Evolutionary conservation across 2,888 invertebrate species (phyloP).

Genomic region (Drosophila borborema): DNA sequence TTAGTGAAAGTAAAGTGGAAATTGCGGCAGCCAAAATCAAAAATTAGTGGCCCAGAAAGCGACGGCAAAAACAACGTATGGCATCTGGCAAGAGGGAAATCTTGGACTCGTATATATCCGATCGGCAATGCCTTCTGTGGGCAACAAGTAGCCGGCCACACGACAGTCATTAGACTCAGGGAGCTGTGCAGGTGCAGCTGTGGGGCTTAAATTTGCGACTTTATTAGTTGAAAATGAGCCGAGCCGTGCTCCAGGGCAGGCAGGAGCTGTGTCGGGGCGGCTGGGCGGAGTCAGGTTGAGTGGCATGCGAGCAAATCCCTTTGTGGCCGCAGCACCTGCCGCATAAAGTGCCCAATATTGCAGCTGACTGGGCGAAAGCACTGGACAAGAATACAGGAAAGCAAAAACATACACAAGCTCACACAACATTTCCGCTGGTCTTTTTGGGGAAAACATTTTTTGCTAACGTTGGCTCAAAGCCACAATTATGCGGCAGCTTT

Average conservation of each 20-base stretch:
- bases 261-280: not conserved
- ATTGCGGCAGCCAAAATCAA: constrained; percentile 41
- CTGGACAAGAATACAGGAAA: constrained; percentile 58
- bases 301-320: constrained; percentile 50
- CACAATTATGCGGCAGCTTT: constrained; percentile 74
- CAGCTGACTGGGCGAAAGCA: constrained; percentile 60
- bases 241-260: not conserved
- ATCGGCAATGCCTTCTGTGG: constrained; percentile 9
- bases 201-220: constrained; percentile 66
- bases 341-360: constrained; percentile 47
- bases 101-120: constrained; percentile 6
- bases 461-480: constrained; percentile 38
- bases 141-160: constrained; percentile 55
- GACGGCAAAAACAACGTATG: constrained; percentile 18
- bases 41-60: constrained; percentile 62
- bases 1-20: constrained; percentile 68
- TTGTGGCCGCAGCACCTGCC: constrained; percentile 44
- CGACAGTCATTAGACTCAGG: constrained; percentile 38
- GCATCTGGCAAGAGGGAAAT: constrained; percentile 12
- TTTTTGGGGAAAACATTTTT: constrained; percentile 53
- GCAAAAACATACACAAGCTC: not conserved
- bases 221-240: constrained; percentile 68
- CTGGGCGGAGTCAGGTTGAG: not conserved
- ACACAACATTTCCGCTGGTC: constrained; percentile 44
- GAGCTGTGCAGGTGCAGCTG: constrained; percentile 30